A percentile compares a stretch with the other conserved stretches of the same genome.
These are phyloP conservation scores for Eurytoma californica DNA, from an alignment of 2,888 invertebrate species.

Conservation along the genomic window DNA sequence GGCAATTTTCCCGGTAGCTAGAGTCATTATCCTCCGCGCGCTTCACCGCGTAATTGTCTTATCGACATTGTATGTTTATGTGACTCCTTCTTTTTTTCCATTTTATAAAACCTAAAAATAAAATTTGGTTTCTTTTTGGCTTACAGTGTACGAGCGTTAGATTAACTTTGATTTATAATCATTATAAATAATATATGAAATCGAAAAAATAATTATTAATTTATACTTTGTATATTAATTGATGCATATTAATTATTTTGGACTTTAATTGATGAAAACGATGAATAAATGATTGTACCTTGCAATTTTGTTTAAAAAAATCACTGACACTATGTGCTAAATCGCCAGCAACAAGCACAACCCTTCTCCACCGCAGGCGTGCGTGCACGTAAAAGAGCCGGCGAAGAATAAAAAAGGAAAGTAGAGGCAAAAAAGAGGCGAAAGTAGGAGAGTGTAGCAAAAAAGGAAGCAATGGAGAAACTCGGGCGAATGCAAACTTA, in stretches of 20 bases:
- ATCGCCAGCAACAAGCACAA: too few relatives aligned
- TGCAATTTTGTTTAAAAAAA: too few relatives aligned
- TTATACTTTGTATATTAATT: too few relatives aligned
- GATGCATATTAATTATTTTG: too few relatives aligned
- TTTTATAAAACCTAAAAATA: conserved; percentile 9
- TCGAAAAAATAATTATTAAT: too few relatives aligned
- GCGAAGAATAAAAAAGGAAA: background rate
- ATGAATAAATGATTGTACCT: too few relatives aligned
- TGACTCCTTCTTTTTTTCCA: background rate
- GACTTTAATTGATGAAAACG: too few relatives aligned
- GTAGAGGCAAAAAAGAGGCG: background rate
- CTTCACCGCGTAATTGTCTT: conserved; percentile 10
- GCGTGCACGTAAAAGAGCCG: background rate
- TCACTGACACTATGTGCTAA: too few relatives aligned
- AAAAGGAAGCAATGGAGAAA: background rate
- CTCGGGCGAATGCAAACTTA: conserved; percentile 40
- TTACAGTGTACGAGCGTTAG: too few relatives aligned
- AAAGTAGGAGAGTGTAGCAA: background rate
- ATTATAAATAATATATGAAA: too few relatives aligned
- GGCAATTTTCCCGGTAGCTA: conserved; percentile 26
- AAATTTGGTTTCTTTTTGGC: background rate
- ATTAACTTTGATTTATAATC: too few relatives aligned
- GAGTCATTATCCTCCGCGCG: background rate
- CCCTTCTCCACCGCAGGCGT: too few relatives aligned
- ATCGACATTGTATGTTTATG: conserved; percentile 26